A percentile compares a stretch with the other conserved stretches of the same genome.
These are phyloP conservation scores for Leucoraja ocellata DNA, from an alignment of 2,797 vertebrate species.

Conservation along the genomic window DNA sequence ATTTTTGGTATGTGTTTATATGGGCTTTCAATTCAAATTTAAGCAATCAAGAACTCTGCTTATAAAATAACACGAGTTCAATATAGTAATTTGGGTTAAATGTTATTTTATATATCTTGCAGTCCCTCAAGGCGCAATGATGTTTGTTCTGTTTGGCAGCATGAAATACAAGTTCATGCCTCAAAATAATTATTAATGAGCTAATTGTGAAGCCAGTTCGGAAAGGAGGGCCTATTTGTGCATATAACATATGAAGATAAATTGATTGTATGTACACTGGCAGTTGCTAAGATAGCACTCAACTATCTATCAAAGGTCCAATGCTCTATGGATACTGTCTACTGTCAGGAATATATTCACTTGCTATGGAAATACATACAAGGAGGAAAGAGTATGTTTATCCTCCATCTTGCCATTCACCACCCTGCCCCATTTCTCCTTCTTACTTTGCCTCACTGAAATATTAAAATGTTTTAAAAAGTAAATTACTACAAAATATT, in stretches of 20 bases:
- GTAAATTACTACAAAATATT: not conserved
- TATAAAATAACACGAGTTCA: not conserved
- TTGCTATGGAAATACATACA: not conserved
- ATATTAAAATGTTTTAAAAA: not conserved
- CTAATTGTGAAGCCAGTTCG: slow-evolving; percentile 11
- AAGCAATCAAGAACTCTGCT: not conserved
- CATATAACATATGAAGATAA: not conserved
- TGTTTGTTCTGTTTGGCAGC: not conserved
- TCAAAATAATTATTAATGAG: slow-evolving; percentile 10
- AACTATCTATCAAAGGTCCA: not conserved
- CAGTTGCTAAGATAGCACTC: not conserved
- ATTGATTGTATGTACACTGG: not conserved
- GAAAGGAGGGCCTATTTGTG: not conserved
- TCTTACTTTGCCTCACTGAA: no score
- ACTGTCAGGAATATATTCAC: not conserved
- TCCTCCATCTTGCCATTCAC: no score
- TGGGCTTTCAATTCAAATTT: not conserved
- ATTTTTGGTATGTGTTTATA: not conserved
- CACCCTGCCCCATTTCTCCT: no score
- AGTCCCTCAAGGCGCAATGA: not conserved
- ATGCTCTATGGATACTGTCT: not conserved
- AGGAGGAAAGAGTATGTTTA: not conserved
- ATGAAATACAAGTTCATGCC: not conserved
- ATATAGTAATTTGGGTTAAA: slow-evolving; percentile 19
- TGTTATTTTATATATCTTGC: not conserved